phyloP scores from a whole-genome alignment of 2,888 invertebrate genomes.

The Melipona bicolor region DNA sequence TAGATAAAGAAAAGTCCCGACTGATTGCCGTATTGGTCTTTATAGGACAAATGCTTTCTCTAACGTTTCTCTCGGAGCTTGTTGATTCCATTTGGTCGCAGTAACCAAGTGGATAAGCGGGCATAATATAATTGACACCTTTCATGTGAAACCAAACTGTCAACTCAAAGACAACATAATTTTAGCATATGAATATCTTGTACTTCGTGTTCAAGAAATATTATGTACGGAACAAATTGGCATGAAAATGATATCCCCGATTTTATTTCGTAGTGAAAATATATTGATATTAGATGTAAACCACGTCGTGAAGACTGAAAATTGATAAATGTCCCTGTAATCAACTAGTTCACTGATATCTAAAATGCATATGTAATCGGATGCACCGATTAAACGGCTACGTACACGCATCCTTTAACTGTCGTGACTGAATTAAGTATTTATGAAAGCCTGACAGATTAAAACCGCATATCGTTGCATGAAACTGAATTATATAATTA shows the following conservation, averaged over 20 bases:
- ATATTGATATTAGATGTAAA: neutral
- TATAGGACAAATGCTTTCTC: neutral
- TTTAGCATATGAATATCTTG: neutral
- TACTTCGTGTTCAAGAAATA: slow-evolving; percentile 8
- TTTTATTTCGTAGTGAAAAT: neutral
- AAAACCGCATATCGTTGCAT: neutral
- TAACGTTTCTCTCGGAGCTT: slow-evolving; percentile 1
- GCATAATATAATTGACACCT: slow-evolving; percentile 67
- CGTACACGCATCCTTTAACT: slow-evolving; percentile 1
- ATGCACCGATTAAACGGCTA: slow-evolving; percentile 34
- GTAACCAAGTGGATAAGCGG: slow-evolving; percentile 14
- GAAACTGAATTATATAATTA: slow-evolving; percentile 18
- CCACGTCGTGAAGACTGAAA: neutral
- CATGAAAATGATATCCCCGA: neutral
- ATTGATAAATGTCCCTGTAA: slow-evolving; percentile 27
- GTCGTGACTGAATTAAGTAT: slow-evolving; percentile 1
- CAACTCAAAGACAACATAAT: neutral
- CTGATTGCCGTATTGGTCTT: neutral
- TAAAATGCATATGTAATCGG: slow-evolving; percentile 21
- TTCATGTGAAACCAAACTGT: slow-evolving; percentile 44
- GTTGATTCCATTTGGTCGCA: slow-evolving; percentile 31
- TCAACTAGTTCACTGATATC: slow-evolving; percentile 29
- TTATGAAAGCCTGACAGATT: slow-evolving; percentile 15
- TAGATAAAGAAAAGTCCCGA: neutral
- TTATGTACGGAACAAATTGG: slow-evolving; percentile 8